phyloP scores from a whole-genome alignment of 1,140 invertebrate species.

The Drosophila eugracilis region DNA sequence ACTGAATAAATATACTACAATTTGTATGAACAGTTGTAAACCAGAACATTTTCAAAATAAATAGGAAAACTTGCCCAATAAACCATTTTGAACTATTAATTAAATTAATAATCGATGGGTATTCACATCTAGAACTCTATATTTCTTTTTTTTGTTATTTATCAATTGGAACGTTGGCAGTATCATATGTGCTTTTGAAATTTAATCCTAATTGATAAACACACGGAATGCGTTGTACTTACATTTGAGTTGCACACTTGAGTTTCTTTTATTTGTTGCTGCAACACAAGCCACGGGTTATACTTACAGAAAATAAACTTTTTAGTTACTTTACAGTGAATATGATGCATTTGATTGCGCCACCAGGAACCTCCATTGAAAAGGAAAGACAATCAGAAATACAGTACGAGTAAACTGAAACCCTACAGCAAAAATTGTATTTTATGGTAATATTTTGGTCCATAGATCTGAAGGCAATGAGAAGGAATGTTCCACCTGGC shows the following conservation, averaged over 20 bases:
- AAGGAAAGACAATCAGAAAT: neutral
- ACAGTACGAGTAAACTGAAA: neutral
- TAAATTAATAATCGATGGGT: too few species aligned
- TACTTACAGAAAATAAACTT: neutral
- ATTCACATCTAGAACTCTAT: too few species aligned
- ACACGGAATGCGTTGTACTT: slow-evolving; percentile 13
- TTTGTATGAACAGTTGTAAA: too few species aligned
- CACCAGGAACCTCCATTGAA: too few species aligned
- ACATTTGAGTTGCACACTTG: neutral
- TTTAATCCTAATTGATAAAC: neutral
- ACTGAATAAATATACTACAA: too few species aligned
- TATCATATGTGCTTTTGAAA: neutral
- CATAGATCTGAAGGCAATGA: neutral
- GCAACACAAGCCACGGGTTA: slow-evolving; percentile 22
- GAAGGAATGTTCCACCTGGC: neutral
- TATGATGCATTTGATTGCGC: neutral
- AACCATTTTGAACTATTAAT: too few species aligned
- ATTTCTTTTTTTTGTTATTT: too few species aligned
- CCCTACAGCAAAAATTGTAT: neutral
- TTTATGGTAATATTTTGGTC: neutral
- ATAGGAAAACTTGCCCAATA: too few species aligned
- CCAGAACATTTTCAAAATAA: too few species aligned
- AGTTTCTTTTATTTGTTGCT: slow-evolving; percentile 22
- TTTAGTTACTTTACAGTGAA: neutral
- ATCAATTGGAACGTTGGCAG: too few species aligned